A percentile compares a stretch with the other conserved stretches of the same genome.
Conservation (phyloP, 2,113 vertebrate species). For the Eonycteris spelaea region DNA sequence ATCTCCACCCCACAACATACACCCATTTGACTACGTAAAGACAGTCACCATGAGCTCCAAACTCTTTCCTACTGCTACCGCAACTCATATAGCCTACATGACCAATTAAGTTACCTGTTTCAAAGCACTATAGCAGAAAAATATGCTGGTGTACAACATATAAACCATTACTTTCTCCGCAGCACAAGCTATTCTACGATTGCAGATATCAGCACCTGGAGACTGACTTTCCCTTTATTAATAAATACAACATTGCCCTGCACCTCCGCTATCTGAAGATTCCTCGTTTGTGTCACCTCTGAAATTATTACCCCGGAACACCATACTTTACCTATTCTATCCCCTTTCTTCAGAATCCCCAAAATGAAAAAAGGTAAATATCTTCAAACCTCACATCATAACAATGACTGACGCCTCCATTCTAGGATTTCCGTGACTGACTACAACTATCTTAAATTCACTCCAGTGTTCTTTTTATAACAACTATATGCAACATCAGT, state of each 20-base stretch:
- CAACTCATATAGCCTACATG: neutral
- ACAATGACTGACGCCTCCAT: neutral
- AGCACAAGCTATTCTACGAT: fast-evolving
- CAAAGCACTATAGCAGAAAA: neutral
- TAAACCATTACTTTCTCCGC: too few species aligned
- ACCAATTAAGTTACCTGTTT: fast-evolving
- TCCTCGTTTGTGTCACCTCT: neutral
- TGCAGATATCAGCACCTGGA: neutral
- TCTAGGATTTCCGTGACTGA: neutral
- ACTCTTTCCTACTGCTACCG: neutral
- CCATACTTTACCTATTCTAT: too few species aligned
- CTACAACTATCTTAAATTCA: neutral
- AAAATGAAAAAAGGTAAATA: too few species aligned
- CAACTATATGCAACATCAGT: neutral
- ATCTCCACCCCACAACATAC: neutral
- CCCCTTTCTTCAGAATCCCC: too few species aligned
- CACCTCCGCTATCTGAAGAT: fast-evolving
- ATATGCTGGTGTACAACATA: neutral
- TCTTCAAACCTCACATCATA: too few species aligned
- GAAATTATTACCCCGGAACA: too few species aligned
- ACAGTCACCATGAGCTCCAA: neutral
- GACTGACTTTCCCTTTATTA: too few species aligned
- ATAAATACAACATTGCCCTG: neutral
- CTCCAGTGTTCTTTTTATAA: neutral
- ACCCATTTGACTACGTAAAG: too few species aligned